Evolutionary conservation across 2,888 invertebrate species (phyloP), one percentile per base, ranked within the genome.

Genomic region (Abscondita cerata): DNA sequence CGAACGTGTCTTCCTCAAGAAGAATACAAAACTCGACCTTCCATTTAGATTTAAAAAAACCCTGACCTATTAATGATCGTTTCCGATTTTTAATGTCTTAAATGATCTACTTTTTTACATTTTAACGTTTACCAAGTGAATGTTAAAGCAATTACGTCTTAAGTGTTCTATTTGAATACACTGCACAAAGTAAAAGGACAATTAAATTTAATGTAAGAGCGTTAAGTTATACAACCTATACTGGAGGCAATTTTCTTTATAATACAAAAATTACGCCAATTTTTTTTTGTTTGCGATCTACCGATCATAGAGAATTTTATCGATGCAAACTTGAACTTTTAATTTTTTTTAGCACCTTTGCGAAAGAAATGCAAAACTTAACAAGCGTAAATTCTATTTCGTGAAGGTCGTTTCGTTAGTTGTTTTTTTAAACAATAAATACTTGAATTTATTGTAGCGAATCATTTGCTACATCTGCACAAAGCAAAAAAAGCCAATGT

Each of bases 51-150:
- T 31, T 31, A 47, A 41, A 50, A 50, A 58, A 58, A 40, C 58
- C 58, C 58, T 58, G 58, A 58, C 52, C 58, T 52, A 58, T 58
- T 58, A 58, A 52, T 46, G 20, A 18, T 25, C 16, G 31, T 44
- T 46, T 54, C 36, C 16, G 13, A 20, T 38, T 15, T 31, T 40
- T 16, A 34, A 18, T 16, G 19, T 48, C 19, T 33, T 16, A 13
- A 46, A 15, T 38, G 61, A 61, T 48, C 36, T 50, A 52, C 59
- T 51, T 61, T 59, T 51, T 48, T 15, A 51, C 25, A 13, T 12
- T 8, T 46, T 48, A 33, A 15, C 16, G 41, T 13, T 9, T 33
- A 51, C 16, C 33, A 51, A 51, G 51, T 15, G 51, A 34, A 33
- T 51, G 34, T 51, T 51, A 51, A 18, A 41, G 15, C 15, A 41